phyloP scores from a whole-genome alignment of 1,140 invertebrate genomes.

The Sogatella furcifera region DNA sequence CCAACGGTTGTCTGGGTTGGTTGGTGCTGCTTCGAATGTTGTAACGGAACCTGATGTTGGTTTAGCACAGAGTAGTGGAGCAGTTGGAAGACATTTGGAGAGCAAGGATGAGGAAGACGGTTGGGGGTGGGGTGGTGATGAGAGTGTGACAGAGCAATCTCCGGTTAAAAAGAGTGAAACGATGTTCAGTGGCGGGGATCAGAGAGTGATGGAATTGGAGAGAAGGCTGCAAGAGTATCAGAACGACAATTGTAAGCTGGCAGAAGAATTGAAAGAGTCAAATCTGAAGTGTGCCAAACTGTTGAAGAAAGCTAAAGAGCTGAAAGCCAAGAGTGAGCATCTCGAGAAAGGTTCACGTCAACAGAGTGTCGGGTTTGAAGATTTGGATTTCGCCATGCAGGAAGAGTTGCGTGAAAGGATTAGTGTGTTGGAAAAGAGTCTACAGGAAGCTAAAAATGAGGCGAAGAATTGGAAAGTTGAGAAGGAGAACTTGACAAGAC shows the following conservation, averaged over 20 bases:
- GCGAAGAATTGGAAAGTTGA: constrained; percentile 47
- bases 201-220: constrained; percentile 34
- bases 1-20: constrained; percentile 1
- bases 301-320: constrained; percentile 63
- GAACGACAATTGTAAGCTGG: constrained; percentile 34
- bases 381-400: constrained; percentile 60
- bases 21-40: constrained; percentile 2
- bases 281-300: constrained; percentile 56
- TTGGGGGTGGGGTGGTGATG: constrained; percentile 44
- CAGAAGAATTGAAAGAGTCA: constrained; percentile 44
- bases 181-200: constrained; percentile 3
- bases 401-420: constrained; percentile 61
- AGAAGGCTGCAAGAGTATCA: constrained; percentile 39
- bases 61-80: too few species aligned
- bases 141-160: constrained; percentile 35
- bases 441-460: constrained; percentile 44
- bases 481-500: constrained; percentile 52
- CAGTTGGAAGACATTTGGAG: not conserved
- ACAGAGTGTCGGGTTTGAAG: constrained; percentile 41
- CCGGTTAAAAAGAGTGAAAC: constrained; percentile 22
- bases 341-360: constrained; percentile 42
- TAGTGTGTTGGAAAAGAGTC: constrained; percentile 46
- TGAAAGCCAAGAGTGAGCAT: constrained; percentile 51
- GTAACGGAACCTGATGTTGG: not conserved
- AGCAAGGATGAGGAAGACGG: constrained; percentile 37